Base-by-base conservation (phyloP, 2,113 vertebrate species). In the Quiscalus mexicanus region DNA sequence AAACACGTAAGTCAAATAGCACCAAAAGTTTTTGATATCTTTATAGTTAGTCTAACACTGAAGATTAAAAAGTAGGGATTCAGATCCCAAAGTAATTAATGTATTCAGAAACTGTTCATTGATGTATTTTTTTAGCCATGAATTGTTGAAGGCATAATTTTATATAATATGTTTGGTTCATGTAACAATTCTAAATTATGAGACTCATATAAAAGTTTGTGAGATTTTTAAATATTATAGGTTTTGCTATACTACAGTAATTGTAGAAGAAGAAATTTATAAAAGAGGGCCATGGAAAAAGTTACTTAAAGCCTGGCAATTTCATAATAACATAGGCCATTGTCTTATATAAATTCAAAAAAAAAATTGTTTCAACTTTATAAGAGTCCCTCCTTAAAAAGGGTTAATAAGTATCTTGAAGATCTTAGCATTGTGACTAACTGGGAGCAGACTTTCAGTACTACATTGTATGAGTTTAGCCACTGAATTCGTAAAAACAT, bases 1-100 rank as follows among this genome's bases (percentile, higher is more conserved):
- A 97, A 81, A 98, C 98, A 55, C 15, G 98, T 99, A 98, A 98
- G 97, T 98, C 62, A 2, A 28, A 25, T 70, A 45, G 11, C 21
- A 63, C 33, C 82, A 74, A 91, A 82, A 35, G 60, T 37, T 56
- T 74, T 84, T 84, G 18, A 2, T 62, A 35, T 56, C 2, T 55
- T 84, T 53, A 45, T 37, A 60, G 2, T 65, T 71, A 78, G 27
- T 23, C 9, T 71, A 37, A 52, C 39, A 52, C 10, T 56, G 65
- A 82, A 93, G 52, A 44, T 64, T 59, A 63, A 76, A 58, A 90
- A 55, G 9, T 20, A 41, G 22, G 3, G 0, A 6, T 64, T 59
- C 71, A 68, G 62, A 68, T 65, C 30, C 13, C 2, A 23, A 31
- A 4, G 3, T 76, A 60, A 45, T 2, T 59, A 1, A 15, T 24